A percentile compares a stretch with the other conserved stretches of the same genome.
phyloP scores from a whole-genome alignment of 2,113 vertebrate species.

The Caretta caretta region DNA sequence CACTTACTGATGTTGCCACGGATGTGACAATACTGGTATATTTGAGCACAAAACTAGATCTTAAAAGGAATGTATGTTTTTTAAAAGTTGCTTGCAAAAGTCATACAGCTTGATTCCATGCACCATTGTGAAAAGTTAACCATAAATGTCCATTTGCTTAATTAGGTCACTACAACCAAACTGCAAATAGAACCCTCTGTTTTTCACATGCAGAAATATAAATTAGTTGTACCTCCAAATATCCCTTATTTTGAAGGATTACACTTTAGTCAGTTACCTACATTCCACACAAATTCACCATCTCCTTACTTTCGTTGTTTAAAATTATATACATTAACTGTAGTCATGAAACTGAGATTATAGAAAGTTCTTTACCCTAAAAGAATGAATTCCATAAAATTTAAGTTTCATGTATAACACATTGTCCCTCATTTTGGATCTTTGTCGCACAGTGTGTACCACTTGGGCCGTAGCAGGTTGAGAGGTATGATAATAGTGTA shows the following conservation, averaged over 20 bases:
- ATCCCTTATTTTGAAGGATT: background rate
- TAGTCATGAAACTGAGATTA: background rate
- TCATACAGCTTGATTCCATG: too few species aligned
- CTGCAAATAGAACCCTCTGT: background rate
- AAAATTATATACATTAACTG: background rate
- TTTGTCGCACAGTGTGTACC: background rate
- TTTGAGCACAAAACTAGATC: background rate
- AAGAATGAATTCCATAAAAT: background rate
- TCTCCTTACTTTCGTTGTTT: background rate
- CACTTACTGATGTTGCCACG: background rate
- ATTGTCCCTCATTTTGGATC: background rate
- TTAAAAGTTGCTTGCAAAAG: background rate
- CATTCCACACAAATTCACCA: background rate
- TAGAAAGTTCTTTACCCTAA: background rate
- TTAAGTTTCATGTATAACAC: background rate
- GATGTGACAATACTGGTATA: background rate
- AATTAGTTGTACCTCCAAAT: background rate
- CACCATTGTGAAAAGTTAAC: conserved; percentile 14
- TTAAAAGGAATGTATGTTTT: background rate
- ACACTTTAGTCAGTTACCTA: background rate
- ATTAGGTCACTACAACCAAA: background rate
- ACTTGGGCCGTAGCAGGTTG: background rate
- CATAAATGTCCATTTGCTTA: background rate
- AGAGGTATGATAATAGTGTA: background rate
- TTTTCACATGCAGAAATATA: background rate